phyloP scores from a whole-genome alignment of 2,888 invertebrate genomes.

The Cosmorhoe ocellata region DNA sequence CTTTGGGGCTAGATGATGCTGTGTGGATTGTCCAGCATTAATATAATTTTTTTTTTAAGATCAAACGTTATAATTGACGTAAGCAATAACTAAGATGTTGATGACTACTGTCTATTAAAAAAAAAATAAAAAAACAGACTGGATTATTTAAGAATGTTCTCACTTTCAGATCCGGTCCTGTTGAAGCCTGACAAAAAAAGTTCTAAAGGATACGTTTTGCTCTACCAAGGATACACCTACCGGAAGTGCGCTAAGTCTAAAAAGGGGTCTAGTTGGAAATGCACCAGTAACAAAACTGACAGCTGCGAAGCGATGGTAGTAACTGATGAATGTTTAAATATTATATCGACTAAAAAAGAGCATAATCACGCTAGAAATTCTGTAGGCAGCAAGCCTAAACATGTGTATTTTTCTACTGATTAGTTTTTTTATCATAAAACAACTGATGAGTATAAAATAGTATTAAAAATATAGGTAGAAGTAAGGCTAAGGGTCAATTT shows the following conservation, averaged over 20 bases:
- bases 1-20: no score
- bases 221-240: slow-evolving; percentile 59
- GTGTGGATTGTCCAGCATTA: no score
- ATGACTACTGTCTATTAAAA: no score
- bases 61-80: no score
- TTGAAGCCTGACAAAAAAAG: slow-evolving; percentile 62
- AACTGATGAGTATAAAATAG: no score
- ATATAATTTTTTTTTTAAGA: no score
- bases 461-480: no score
- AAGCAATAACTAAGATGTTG: no score
- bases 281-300: slow-evolving; percentile 58
- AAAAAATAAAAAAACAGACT: no score
- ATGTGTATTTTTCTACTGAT: slow-evolving; percentile 68
- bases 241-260: slow-evolving; percentile 63
- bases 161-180: slow-evolving; percentile 63
- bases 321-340: slow-evolving; percentile 62
- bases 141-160: no score
- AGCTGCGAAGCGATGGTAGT: slow-evolving; percentile 57
- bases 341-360: slow-evolving; percentile 51
- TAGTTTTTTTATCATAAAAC: no score
- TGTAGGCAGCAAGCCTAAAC: slow-evolving; percentile 56
- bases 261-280: slow-evolving; percentile 71
- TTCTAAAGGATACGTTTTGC: slow-evolving; percentile 44
- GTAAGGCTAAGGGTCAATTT: no score
- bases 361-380: slow-evolving; percentile 57